phyloP scores from a whole-genome alignment of 2,797 vertebrate species.

The Toxotes lorentzi region DNA sequence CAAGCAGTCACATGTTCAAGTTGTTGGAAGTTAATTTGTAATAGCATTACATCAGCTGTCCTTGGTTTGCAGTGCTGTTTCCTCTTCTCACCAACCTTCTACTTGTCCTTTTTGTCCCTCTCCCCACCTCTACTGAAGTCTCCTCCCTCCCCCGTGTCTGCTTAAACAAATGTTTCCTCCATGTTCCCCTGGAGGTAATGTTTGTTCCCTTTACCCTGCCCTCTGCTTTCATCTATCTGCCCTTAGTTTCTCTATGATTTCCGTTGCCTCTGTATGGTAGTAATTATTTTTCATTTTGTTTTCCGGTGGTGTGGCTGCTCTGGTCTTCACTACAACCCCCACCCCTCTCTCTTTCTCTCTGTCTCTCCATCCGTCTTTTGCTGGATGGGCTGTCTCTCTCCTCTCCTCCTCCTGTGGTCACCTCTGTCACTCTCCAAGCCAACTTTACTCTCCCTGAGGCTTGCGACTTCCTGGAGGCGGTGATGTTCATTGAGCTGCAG shows the following conservation, averaged over 20 bases:
- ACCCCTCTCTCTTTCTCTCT: slow-evolving; percentile 47
- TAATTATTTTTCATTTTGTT: slow-evolving; percentile 84
- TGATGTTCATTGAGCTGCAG: slow-evolving; percentile 89
- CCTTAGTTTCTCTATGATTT: slow-evolving; percentile 70
- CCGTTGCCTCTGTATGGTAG: slow-evolving; percentile 55
- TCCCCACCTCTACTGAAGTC: slow-evolving; percentile 69
- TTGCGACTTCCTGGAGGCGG: slow-evolving; percentile 92
- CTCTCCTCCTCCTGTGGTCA: slow-evolving; percentile 54
- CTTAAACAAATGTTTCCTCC: slow-evolving; percentile 82
- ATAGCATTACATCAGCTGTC: slow-evolving; percentile 42
- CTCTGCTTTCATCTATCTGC: slow-evolving; percentile 76
- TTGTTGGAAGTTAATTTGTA: slow-evolving; percentile 50
- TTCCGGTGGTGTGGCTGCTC: slow-evolving; percentile 82
- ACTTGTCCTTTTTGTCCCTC: slow-evolving; percentile 69
- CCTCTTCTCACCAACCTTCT: slow-evolving; percentile 69
- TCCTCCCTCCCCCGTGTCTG: slow-evolving; percentile 71
- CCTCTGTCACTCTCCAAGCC: slow-evolving; percentile 81
- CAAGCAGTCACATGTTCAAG: slow-evolving; percentile 49
- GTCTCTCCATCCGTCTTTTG: slow-evolving; percentile 64
- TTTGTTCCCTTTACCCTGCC: slow-evolving; percentile 78
- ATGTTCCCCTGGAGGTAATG: slow-evolving; percentile 75
- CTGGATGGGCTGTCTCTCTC: slow-evolving; percentile 66
- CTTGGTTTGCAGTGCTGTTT: slow-evolving; percentile 81
- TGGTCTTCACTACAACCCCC: slow-evolving; percentile 83
- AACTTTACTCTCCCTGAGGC: slow-evolving; percentile 92